A percentile compares a stretch with the other conserved stretches of the same genome.
Conservation (phyloP, 2,797 vertebrate species). For the Pangasius mekongensis region DNA sequence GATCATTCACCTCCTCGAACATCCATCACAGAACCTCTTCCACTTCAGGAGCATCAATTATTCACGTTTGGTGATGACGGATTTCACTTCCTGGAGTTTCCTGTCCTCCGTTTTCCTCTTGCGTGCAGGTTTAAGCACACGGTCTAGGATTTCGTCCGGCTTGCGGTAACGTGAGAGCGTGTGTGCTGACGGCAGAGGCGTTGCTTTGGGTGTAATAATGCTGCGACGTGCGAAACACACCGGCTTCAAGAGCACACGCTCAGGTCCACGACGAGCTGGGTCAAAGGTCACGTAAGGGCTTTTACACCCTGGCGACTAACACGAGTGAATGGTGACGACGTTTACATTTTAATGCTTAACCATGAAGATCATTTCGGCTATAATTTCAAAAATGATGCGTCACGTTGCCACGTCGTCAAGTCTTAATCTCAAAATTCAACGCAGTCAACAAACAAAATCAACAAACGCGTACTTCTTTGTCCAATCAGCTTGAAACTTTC, state of each 20-base stretch:
- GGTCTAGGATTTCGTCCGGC: neutral
- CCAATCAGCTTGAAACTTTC: no score
- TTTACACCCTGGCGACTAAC: neutral
- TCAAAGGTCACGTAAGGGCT: neutral
- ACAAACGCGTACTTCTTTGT: neutral
- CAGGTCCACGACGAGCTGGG: neutral
- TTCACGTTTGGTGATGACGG: neutral
- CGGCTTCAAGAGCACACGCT: neutral
- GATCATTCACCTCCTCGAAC: neutral
- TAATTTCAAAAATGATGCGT: no score
- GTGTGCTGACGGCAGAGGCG: slow-evolving; percentile 12
- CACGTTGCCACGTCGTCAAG: no score
- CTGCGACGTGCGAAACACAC: neutral
- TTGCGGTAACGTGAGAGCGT: neutral
- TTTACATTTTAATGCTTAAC: no score
- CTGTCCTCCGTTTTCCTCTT: no score
- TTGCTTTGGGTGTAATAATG: neutral
- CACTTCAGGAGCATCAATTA: neutral
- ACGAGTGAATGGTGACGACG: no score
- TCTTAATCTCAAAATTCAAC: no score
- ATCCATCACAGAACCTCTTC: neutral
- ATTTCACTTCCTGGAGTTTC: neutral
- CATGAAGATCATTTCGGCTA: no score
- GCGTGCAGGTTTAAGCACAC: neutral
- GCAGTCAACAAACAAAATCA: neutral